These are phyloP conservation scores for Bombus confusus DNA, from an alignment of 1,140 invertebrate species.

Conservation along the genomic window DNA sequence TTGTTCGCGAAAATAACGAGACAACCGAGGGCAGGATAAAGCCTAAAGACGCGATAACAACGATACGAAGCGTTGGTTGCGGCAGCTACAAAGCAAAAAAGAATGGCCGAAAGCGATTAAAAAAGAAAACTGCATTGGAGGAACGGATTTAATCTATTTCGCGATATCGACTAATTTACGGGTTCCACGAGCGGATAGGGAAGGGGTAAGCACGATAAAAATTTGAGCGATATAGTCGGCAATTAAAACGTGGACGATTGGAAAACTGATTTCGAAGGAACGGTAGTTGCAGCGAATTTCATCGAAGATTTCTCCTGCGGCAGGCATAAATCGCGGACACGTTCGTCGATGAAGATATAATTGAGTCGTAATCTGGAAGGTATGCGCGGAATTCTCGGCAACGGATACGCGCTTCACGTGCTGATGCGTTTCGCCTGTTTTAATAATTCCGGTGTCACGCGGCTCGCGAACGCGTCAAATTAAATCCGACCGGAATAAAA, in stretches of 20 bases:
- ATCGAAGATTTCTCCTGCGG: background rate
- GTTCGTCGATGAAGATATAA: constrained; percentile 11
- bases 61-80: background rate
- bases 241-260: constrained; percentile 2
- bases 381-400: constrained; percentile 25
- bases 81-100: background rate
- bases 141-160: background rate
- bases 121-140: too few species aligned
- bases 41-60: background rate
- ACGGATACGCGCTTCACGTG: constrained; percentile 10
- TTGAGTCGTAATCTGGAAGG: constrained; percentile 22
- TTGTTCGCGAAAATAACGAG: too few species aligned
- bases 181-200: too few species aligned
- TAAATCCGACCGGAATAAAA: constrained; percentile 16
- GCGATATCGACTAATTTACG: background rate
- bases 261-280: too few species aligned
- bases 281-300: background rate
- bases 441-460: constrained; percentile 33
- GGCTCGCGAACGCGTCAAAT: constrained; percentile 24
- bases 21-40: too few species aligned
- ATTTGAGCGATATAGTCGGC: background rate
- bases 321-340: background rate
- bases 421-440: constrained; percentile 18
- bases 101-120: too few species aligned
- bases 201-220: background rate